These are phyloP conservation scores for Isoperla grammatica DNA, from an alignment of 2,888 invertebrate species.

Conservation along the genomic window DNA sequence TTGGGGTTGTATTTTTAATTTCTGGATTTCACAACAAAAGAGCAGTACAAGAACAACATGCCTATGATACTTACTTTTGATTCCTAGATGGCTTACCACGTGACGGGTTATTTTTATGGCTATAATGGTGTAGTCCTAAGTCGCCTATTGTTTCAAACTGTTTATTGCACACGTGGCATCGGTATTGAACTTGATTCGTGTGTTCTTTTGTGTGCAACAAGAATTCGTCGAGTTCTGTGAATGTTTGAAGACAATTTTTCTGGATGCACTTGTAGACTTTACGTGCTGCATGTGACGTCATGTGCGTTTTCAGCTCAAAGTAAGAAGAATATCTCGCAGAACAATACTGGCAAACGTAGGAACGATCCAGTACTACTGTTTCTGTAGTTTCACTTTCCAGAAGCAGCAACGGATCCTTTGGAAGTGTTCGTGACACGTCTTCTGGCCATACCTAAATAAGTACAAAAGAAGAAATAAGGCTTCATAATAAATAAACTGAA, in stretches of 20 bases:
- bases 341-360: slow-evolving; percentile 50
- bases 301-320: slow-evolving; percentile 46
- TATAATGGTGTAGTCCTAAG: slow-evolving; percentile 57
- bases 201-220: slow-evolving; percentile 54
- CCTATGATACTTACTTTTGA: slow-evolving; percentile 33
- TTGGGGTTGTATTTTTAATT: no score
- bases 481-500: no score
- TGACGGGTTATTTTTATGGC: slow-evolving; percentile 42
- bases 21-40: no score
- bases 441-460: slow-evolving; percentile 50
- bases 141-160: slow-evolving; percentile 53
- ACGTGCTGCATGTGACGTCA: slow-evolving; percentile 44
- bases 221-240: slow-evolving; percentile 55
- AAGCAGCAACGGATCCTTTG: slow-evolving; percentile 5
- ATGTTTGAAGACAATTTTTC: slow-evolving; percentile 55
- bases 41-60: no score
- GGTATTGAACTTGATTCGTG: slow-evolving; percentile 51
- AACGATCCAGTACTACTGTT: slow-evolving; percentile 43
- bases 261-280: slow-evolving; percentile 59
- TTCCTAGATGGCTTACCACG: slow-evolving; percentile 37
- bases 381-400: neutral
- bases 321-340: slow-evolving; percentile 43
- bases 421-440: slow-evolving; percentile 46
- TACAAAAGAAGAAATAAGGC: neutral
- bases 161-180: slow-evolving; percentile 57